Conservation (phyloP, 1,140 invertebrate genomes). For the Carposina sasakii region DNA sequence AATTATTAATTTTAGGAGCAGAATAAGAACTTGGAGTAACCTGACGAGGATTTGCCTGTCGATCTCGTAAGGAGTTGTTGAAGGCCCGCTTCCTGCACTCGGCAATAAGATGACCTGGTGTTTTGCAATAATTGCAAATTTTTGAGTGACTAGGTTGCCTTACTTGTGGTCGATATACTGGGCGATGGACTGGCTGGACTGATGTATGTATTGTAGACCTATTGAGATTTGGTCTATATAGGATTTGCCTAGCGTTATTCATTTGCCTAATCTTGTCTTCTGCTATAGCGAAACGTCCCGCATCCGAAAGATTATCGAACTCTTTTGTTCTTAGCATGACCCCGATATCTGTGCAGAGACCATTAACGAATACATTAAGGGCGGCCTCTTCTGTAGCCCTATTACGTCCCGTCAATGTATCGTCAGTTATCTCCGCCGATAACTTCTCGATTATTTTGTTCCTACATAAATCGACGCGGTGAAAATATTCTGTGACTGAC, state of each 20-base stretch:
- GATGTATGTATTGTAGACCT: neutral
- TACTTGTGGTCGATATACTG: neutral
- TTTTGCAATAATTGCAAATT: slow-evolving; percentile 19
- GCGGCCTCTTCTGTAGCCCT: slow-evolving; percentile 15
- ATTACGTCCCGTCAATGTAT: neutral
- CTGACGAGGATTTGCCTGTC: neutral
- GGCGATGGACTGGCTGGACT: neutral
- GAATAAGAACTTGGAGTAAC: neutral
- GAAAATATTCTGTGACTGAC: slow-evolving; percentile 11
- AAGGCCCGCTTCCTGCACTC: slow-evolving; percentile 17
- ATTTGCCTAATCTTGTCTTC: slow-evolving; percentile 15
- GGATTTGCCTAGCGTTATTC: slow-evolving; percentile 11
- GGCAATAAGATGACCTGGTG: slow-evolving; percentile 10
- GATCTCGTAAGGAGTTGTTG: slow-evolving; percentile 6
- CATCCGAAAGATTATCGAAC: slow-evolving; percentile 4
- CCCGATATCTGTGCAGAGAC: slow-evolving; percentile 10
- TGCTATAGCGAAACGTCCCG: slow-evolving; percentile 13
- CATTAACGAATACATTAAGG: slow-evolving; percentile 14
- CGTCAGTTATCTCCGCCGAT: slow-evolving; percentile 9
- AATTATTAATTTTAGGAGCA: slow-evolving; percentile 13
- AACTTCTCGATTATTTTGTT: slow-evolving; percentile 18
- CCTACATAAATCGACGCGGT: slow-evolving; percentile 14
- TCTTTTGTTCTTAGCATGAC: slow-evolving; percentile 15
- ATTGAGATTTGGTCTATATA: neutral
- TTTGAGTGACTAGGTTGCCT: neutral